Base-by-base conservation (phyloP, 2,113 vertebrate species). In the Odocoileus hemionus region DNA sequence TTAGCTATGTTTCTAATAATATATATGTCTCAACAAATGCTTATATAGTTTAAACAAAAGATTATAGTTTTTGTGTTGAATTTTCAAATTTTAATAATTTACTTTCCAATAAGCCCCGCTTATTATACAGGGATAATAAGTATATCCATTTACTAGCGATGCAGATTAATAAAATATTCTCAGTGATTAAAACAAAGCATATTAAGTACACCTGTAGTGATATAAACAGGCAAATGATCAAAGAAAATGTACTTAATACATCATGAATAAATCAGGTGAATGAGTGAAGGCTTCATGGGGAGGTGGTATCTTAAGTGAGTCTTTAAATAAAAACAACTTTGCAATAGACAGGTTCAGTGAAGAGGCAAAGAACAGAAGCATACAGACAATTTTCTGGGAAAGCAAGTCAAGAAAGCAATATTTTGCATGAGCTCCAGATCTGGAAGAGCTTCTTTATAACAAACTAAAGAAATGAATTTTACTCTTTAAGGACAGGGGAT, bases 1-100 rank as follows among this genome's bases (percentile, higher is more conserved):
- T 95, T 12, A 80, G 36, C 36, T 91, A 39, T 74, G 96, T 55
- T n/a, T 33, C 6, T 85, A 60, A 58, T 90, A 82, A 11, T 45
- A 87, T 12, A 79, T 86, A 94, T 17, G 2, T 36, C 39, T 89
- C 26, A 91, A 5, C 74, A 83, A 8, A n/a, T 57, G 16, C 8
- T 3, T n/a, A 45, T 23, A 45, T 43, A 45, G 33, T 52, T 67
- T 52, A 61, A 84, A 90, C 10, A 78, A 80, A 76, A 79, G 58
- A 4, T 45, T 70, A 19, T 58, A 50, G 8, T 15, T 89, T 43
- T 21, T 95, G 93, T 57, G 83, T 60, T 95, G 76, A 10, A 86
- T 80, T 55, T 91, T 97, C 70, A 14, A 76, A 79, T 96, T 98
- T 98, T 98, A 98, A 96, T 98, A 96, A 94, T 85, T 98, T 98